Evolutionary conservation across 2,888 invertebrate genomes (phyloP), one percentile per base, ranked within the genome.

Genomic region (Phrixothrix hirtus): DNA sequence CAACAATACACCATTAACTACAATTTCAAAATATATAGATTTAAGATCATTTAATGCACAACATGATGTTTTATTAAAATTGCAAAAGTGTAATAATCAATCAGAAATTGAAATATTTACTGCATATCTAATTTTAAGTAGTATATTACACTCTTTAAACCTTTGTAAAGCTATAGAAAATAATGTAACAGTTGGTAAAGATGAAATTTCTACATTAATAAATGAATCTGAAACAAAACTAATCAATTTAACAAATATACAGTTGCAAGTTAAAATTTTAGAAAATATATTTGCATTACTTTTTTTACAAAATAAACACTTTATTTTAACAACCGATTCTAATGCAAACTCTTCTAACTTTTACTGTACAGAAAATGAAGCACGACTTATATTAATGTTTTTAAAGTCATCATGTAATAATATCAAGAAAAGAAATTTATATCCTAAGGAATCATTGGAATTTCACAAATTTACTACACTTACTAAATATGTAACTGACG

Each of bases 271-370:
- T 38, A 85, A 88, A 75, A 78, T 87, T 0, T 78, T 89, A 45
- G 87, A 89, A 71, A 84, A 88, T 70, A 80, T 89, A 58, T 89
- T 88, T 70, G 80, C 84, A 0, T 79, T 89, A 60, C 77, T 89
- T 27, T 88, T 88, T 71, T 65, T 87, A 36, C 80, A 83, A 58
- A 79, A 81, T 60, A 83, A 85, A 65, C 82, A 85, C 67, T 1
- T 70, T 74, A 62, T 69, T 53, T 38, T 59, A 55, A 16, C 50
- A 42, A 44, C 41, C n/a, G 26, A 38, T 5, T 52, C 59, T 31
- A 32, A 67, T 9, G 70, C 70, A 15, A 74, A 64, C 43, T 70
- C 72, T 16, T 74, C 64, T 59, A 72, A 76, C 3, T 85, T 84
- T 63, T 76, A 84, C 62, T 84, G 84, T 64, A 81, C 80, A 55